Evolutionary conservation across 1,140 invertebrate species (phyloP), one percentile per base, ranked within the genome.

Genomic region (Limonius californicus): DNA sequence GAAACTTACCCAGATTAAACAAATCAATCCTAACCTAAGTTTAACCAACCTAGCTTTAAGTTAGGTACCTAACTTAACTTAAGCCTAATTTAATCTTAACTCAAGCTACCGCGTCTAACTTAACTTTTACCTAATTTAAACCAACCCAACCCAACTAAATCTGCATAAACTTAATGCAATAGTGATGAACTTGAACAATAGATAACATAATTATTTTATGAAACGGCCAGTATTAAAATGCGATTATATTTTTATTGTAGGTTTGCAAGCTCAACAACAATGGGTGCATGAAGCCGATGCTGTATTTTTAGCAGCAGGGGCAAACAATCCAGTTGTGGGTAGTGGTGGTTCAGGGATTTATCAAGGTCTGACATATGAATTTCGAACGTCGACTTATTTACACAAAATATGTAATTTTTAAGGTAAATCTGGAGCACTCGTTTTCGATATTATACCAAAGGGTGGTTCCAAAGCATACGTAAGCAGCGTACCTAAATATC

Each of bases 221-320:
- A n/a, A 35, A 35, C n/a, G 32, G n/a, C n/a, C n/a, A n/a, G n/a
- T n/a, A n/a, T n/a, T n/a, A 42, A 30, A n/a, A 39, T 39, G 20
- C 21, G 39, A 61, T 23, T 32, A 32, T 6, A 32, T 32, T 32
- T 32, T 6, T 32, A 8, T 78, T 75, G 47, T 67, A 76, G 79
- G 78, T 1, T 42, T 80, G 0, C 81, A 85, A 63, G 71, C 79
- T 39, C 77, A 81, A 64, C 70, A 80, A 57, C 78, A 81, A 32
- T 85, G 80, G 81, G 76, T 83, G 0, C 81, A 71, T 57, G 73
- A 68, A 6, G 78, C 79, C 11, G 72, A 82, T 62, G 76, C 79
- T 0, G 82, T 81, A 61, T 65, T 85, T 0, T 61, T 85, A 12
- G 77, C 81, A 0, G 72, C 79, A 30, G 80, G 81, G 18, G 82